Conservation (phyloP, 2,113 vertebrate genomes). For the Tinamus guttatus region DNA sequence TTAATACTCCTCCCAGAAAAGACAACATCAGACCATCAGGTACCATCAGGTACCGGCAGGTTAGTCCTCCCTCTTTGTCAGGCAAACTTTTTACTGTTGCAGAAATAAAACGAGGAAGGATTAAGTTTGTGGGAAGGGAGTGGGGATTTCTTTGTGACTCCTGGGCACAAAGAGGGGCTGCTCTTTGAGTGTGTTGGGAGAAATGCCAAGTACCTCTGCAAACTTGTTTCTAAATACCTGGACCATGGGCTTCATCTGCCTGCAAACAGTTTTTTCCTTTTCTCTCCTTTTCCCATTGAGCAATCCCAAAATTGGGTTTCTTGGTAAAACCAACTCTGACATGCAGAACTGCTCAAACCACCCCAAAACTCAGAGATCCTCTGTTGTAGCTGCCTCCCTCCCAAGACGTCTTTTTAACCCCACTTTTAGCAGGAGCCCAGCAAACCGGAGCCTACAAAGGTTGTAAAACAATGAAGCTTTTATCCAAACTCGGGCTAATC, state of each 20-base stretch:
- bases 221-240: not conserved
- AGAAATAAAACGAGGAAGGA: not conserved
- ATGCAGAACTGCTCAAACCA: not conserved
- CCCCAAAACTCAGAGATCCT: not conserved
- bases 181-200: not conserved
- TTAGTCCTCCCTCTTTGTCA: not conserved
- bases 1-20: not conserved
- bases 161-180: slow-evolving; percentile 10
- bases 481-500: slow-evolving; percentile 19
- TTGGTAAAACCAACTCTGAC: not conserved
- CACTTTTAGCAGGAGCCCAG: not conserved
- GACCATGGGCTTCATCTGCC: not conserved
- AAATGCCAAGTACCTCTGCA: slow-evolving; percentile 13
- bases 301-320: not conserved
- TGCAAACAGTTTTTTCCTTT: not conserved
- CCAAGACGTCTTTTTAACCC: slow-evolving; percentile 46
- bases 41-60: accelerated
- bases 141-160: slow-evolving; percentile 19
- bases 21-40: not conserved
- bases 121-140: not conserved
- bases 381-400: not conserved
- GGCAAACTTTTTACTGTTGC: not conserved
- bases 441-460: not conserved
- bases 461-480: slow-evolving; percentile 46
- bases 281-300: not conserved